Evolutionary conservation across 2,113 vertebrate species (phyloP), one percentile per base, ranked within the genome.

Genomic region (Pterocles burchelli): DNA sequence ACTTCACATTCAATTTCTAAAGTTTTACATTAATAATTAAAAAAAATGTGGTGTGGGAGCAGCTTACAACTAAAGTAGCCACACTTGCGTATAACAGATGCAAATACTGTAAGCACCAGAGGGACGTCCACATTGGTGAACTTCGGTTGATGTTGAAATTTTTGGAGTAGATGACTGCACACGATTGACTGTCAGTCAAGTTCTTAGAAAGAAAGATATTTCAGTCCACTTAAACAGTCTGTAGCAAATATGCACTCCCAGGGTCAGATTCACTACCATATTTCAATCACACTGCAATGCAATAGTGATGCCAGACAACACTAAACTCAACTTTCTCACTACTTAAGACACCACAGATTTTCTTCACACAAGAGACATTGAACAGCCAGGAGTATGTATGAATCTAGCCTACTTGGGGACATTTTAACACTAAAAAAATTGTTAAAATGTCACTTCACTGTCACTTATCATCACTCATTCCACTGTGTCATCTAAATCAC

Each of bases 381-480:
- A 94, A 67, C 36, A 93, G 61, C 41, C 67, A 90, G 28, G 34
- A 80, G 11, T 25, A 26, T 61, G 26, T n/a, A 68, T 31, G 33
- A 92, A 95, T 68, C 24, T 28, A 76, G 61, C 8, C 24, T 78
- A 70, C 41, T 7, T 70, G 34, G n/a, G 49, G 63, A 85, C 36
- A 70, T 95, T 70, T 89, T 61, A 88, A 52, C 26, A 28, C 22
- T 55, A 31, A 80, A 87, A 91, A 85, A 82, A 15, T 51, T 28
- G 9, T 66, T 90, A 71, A 94, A 83, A 88, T 71, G 22, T 83
- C 68, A 49, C 17, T 88, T 93, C 36, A 33, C 17, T 79, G 51
- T 82, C 81, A 75, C 43, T 87, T 96, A 89, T 59, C 90, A 95
- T 73, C 80, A 89, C 71, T 93, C 49, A 88, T 13, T 86, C 54